phyloP scores from a whole-genome alignment of 2,113 vertebrate genomes.

The Dasyurus viverrinus region DNA sequence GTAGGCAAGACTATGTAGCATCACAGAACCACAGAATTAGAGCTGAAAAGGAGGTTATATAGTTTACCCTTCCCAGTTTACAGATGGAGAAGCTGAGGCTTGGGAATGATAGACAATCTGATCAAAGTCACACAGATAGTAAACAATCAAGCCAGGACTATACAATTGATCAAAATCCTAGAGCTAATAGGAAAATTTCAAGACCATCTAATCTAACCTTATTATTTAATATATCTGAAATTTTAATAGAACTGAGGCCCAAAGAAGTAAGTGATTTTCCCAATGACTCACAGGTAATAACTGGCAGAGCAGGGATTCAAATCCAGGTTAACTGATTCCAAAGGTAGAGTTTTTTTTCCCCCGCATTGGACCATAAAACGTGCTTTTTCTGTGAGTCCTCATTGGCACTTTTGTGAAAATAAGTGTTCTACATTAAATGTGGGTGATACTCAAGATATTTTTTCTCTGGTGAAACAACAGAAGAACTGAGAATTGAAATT shows the following conservation, averaged over 20 bases:
- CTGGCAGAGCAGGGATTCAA: not conserved
- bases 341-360: not conserved
- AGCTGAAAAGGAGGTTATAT: not conserved
- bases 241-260: not conserved
- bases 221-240: not conserved
- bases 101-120: not conserved
- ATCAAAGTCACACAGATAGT: not conserved
- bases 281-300: not conserved
- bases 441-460: not conserved
- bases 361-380: not conserved
- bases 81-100: not conserved
- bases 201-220: not conserved
- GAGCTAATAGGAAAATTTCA: not conserved
- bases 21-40: not conserved
- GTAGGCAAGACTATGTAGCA: not conserved
- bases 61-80: not conserved
- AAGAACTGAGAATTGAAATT: not conserved
- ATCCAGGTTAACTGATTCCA: not conserved
- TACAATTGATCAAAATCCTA: not conserved
- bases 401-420: conserved; percentile 42
- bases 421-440: conserved; percentile 5
- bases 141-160: not conserved
- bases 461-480: conserved; percentile 47
- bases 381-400: not conserved
- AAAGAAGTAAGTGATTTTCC: not conserved